Conservation (phyloP, 2,797 vertebrate genomes). For the Lepidocolaptes lacrymiger region DNA sequence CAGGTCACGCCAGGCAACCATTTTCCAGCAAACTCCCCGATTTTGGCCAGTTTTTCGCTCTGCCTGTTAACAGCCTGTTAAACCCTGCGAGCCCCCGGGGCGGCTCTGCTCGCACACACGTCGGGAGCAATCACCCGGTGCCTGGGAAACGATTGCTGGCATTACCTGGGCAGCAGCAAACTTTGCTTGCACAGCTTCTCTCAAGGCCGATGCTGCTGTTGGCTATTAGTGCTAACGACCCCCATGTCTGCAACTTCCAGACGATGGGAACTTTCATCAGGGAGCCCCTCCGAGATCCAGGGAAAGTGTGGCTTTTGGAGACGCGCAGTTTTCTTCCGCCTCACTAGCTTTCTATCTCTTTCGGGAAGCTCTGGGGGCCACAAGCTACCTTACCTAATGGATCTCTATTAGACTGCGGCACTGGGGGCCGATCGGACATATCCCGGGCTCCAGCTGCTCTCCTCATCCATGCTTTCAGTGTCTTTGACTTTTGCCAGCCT, state of each 20-base stretch:
- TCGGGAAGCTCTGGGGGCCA: constrained; percentile 3
- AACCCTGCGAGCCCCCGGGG: neutral
- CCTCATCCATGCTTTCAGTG: neutral
- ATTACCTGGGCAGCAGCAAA: constrained; percentile 48
- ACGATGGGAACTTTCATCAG: neutral
- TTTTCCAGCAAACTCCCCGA: neutral
- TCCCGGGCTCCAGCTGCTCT: neutral
- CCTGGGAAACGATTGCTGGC: neutral
- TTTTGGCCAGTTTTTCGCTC: constrained; percentile 29
- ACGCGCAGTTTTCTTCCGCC: neutral
- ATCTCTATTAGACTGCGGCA: constrained; percentile 8
- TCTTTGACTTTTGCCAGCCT: neutral
- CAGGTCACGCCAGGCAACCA: neutral
- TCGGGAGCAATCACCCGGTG: neutral
- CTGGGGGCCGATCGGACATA: neutral
- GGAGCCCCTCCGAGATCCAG: neutral
- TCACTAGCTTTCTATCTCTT: constrained; percentile 35
- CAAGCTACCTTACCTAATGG: constrained; percentile 43
- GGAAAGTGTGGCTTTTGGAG: neutral
- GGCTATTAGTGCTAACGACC: constrained; percentile 4
- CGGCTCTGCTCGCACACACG: neutral
- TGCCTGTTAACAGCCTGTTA: constrained; percentile 3
- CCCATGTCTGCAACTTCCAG: constrained; percentile 11
- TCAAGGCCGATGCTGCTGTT: neutral
- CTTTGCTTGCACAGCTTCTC: constrained; percentile 18